These are phyloP conservation scores for Bombus polaris DNA, from an alignment of 1,140 invertebrate genomes.

Conservation along the genomic window DNA sequence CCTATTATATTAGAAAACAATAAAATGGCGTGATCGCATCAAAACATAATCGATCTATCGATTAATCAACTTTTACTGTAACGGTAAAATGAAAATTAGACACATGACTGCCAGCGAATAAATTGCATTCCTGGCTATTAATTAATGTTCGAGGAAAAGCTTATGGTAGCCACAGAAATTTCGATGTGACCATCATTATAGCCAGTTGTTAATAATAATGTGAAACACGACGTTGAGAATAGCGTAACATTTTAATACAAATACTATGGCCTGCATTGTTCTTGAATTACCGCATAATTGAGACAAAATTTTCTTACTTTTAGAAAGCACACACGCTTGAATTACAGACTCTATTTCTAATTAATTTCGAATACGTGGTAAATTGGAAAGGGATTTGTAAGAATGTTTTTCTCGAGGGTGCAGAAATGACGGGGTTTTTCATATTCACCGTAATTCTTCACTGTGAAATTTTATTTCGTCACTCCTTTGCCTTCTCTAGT, in stretches of 20 bases:
- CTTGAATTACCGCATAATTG: constrained; percentile 1
- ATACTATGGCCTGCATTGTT: constrained; percentile 1
- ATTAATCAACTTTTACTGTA: too few species aligned
- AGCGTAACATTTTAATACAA: background rate
- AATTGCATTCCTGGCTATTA: background rate
- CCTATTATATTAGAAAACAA: background rate
- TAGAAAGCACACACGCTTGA: background rate
- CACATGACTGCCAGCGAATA: background rate
- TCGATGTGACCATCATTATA: background rate
- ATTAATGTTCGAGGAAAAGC: background rate
- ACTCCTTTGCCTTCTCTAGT: background rate
- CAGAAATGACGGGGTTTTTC: background rate
- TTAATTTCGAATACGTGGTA: background rate
- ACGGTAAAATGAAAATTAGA: background rate
- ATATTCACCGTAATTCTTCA: background rate
- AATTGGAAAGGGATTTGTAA: background rate
- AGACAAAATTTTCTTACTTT: constrained; percentile 9
- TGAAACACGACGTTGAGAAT: background rate
- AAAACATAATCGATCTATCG: too few species aligned
- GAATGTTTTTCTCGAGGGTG: background rate
- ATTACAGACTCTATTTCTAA: background rate
- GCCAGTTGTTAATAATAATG: constrained; percentile 1
- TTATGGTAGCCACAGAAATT: background rate
- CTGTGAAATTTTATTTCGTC: background rate
- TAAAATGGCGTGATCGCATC: too few species aligned